Evolutionary conservation across 2,113 vertebrate genomes (phyloP).

Genomic region (Amblyopsis rosae): DNA sequence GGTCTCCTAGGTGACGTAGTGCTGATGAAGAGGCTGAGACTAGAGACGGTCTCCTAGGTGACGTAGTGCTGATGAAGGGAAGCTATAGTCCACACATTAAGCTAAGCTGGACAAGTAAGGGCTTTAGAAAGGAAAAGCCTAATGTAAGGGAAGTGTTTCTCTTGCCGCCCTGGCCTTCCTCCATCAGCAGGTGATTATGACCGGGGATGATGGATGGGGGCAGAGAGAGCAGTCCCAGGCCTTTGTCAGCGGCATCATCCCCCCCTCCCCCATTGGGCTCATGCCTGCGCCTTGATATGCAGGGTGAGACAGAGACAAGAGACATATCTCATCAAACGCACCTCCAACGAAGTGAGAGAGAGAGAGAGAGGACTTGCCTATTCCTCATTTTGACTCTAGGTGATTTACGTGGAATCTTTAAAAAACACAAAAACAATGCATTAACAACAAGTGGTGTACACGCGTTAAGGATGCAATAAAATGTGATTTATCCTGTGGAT

Average conservation of each 20-base stretch:
- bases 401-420: conserved; percentile 71
- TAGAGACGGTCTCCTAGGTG: too few species aligned
- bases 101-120: conserved; percentile 7
- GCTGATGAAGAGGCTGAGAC: too few species aligned
- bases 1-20: too few species aligned
- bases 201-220: conserved; percentile 62
- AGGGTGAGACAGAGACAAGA: not conserved
- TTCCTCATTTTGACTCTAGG: conserved; percentile 55
- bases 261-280: too few species aligned
- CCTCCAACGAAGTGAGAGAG: not conserved
- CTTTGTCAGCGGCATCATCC: conserved; percentile 33
- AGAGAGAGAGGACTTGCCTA: conserved; percentile 18
- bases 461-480: conserved; percentile 49
- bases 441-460: conserved; percentile 51
- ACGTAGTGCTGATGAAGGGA: too few species aligned
- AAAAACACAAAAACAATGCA: conserved; percentile 48
- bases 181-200: conserved; percentile 66
- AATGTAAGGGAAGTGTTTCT: not conserved
- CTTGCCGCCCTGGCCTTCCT: conserved; percentile 41
- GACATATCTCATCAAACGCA: not conserved
- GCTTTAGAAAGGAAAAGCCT: not conserved
- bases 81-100: too few species aligned
- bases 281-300: conserved; percentile 1
- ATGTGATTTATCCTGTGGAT: too few species aligned
- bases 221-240: conserved; percentile 44